Conservation (phyloP, 2,113 vertebrate genomes). For the Panthera leo region DNA sequence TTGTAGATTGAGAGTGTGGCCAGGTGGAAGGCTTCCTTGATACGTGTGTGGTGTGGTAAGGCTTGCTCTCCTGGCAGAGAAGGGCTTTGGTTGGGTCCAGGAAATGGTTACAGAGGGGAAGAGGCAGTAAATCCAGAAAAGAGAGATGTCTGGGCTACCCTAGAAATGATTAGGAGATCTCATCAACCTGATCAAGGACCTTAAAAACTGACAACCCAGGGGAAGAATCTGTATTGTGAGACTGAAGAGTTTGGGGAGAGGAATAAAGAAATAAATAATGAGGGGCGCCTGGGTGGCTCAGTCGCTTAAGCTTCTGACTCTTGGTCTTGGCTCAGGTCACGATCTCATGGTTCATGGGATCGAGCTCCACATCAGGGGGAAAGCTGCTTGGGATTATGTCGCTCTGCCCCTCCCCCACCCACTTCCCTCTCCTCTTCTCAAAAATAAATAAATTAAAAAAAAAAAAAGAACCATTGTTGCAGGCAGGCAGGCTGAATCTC, state of each 20-base stretch:
- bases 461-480: neutral
- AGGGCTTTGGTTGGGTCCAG: neutral
- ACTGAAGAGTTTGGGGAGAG: neutral
- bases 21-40: neutral
- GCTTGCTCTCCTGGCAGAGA: neutral
- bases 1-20: neutral
- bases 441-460: no score
- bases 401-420: no score
- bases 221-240: neutral
- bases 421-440: no score
- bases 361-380: no score
- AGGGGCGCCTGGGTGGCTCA: neutral
- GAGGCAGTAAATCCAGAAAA: neutral
- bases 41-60: neutral
- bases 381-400: no score
- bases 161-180: neutral
- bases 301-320: no score
- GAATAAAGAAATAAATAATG: neutral
- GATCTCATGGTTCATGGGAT: no score
- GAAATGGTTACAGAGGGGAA: neutral
- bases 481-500: neutral
- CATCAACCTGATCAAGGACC: neutral
- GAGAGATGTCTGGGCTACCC: neutral
- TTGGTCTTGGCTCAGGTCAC: no score
- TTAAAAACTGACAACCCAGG: neutral